These are phyloP conservation scores for Campylorhamphus procurvoides DNA, from an alignment of 2,113 vertebrate genomes.

Conservation along the genomic window DNA sequence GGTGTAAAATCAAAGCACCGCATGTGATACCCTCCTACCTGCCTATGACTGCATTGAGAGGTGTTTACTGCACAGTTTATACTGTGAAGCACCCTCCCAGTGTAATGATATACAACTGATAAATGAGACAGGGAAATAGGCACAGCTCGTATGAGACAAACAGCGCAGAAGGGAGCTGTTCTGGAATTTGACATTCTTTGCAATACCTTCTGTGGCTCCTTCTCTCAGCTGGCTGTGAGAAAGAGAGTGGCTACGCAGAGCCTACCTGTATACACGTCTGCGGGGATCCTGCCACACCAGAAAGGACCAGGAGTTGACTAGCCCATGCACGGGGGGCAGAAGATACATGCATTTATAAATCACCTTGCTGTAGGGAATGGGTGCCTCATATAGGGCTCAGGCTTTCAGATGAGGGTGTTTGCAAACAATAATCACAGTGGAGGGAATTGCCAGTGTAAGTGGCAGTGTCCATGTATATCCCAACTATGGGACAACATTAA, in stretches of 20 bases:
- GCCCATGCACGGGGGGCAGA: background rate
- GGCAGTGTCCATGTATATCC: accelerated
- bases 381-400: background rate
- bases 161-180: accelerated
- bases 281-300: background rate
- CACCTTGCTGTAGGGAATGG: background rate
- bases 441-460: background rate
- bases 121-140: background rate
- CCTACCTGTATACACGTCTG: background rate
- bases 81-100: background rate
- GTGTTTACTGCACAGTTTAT: conserved; percentile 8
- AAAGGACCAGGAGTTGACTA: background rate
- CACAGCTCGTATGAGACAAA: background rate
- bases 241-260: accelerated
- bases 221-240: background rate
- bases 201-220: background rate
- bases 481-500: background rate
- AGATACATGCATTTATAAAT: accelerated
- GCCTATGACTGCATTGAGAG: background rate
- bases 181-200: background rate
- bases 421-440: background rate
- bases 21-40: background rate
- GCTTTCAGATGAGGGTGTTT: background rate
- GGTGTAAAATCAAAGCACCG: conserved; percentile 12
- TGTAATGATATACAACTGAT: background rate